Conservation (phyloP, 53 echinoderm and acorn worm species). For the Apostichopus leukothele region DNA sequence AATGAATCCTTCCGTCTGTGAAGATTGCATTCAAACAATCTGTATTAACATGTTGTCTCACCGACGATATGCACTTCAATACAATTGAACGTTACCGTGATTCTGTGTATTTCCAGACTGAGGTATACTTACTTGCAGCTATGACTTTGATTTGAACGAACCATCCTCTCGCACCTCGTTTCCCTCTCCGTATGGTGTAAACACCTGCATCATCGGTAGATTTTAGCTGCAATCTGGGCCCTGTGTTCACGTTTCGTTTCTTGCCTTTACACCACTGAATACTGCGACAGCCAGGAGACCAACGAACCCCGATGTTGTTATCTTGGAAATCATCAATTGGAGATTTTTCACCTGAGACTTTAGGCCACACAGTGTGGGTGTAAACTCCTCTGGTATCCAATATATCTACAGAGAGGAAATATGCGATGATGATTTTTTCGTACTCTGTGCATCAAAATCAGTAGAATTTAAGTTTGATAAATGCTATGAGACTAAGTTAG, state of each 20-base stretch:
- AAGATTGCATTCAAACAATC: no score
- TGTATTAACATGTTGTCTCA: no score
- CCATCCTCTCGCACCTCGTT: conserved; percentile 5
- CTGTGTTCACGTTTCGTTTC: conserved; percentile 9
- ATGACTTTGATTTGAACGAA: conserved; percentile 11
- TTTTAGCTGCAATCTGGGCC: neutral
- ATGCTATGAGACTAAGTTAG: no score
- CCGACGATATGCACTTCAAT: no score
- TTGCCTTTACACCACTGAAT: conserved; percentile 21
- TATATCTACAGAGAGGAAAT: neutral
- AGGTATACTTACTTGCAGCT: neutral
- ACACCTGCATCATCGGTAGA: conserved; percentile 8
- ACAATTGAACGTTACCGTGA: neutral
- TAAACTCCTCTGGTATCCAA: conserved; percentile 2
- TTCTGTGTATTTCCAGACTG: neutral
- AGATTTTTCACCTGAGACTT: neutral
- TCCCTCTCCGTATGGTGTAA: neutral
- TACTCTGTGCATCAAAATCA: no score
- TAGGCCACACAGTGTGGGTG: neutral
- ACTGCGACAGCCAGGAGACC: conserved; percentile 5
- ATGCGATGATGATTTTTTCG: no score
- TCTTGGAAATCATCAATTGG: neutral
- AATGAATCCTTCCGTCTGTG: no score
- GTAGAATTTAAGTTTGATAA: no score
- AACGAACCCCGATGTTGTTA: neutral